Conservation (phyloP, 2,797 vertebrate genomes). For the Clarias fuscus region DNA sequence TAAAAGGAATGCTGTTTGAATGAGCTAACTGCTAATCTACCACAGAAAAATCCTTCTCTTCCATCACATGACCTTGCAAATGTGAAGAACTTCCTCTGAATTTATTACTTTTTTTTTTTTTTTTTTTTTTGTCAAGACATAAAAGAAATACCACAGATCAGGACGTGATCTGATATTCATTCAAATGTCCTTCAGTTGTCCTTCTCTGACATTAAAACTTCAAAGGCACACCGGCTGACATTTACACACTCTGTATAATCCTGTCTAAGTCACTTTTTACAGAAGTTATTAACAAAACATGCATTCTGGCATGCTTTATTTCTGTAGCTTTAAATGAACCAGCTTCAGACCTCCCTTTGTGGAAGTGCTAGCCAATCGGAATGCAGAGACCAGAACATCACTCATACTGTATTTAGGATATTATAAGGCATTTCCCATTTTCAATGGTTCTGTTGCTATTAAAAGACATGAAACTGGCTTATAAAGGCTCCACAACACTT, state of each 20-base stretch:
- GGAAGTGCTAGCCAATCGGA: too few species aligned
- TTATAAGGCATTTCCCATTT: too few species aligned
- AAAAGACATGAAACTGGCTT: too few species aligned
- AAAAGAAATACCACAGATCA: neutral
- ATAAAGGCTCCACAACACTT: too few species aligned
- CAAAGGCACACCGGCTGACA: slow-evolving; percentile 13
- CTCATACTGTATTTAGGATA: too few species aligned
- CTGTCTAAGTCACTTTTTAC: neutral
- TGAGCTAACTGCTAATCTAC: neutral
- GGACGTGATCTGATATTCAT: slow-evolving; percentile 38
- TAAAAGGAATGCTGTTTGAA: neutral
- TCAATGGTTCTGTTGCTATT: too few species aligned
- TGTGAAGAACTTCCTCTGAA: neutral
- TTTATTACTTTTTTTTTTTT: neutral
- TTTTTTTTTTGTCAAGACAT: neutral
- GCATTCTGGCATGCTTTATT: too few species aligned
- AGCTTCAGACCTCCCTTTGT: too few species aligned
- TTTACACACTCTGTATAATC: neutral
- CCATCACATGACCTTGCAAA: neutral
- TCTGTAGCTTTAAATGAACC: too few species aligned
- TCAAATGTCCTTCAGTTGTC: slow-evolving; percentile 38
- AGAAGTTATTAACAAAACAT: neutral
- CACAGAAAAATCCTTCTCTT: neutral
- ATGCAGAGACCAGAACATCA: too few species aligned
- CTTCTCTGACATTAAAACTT: slow-evolving; percentile 19